Base-by-base conservation (phyloP, 35 echinoderm and acorn worm species). In the Ptychodera flava region DNA sequence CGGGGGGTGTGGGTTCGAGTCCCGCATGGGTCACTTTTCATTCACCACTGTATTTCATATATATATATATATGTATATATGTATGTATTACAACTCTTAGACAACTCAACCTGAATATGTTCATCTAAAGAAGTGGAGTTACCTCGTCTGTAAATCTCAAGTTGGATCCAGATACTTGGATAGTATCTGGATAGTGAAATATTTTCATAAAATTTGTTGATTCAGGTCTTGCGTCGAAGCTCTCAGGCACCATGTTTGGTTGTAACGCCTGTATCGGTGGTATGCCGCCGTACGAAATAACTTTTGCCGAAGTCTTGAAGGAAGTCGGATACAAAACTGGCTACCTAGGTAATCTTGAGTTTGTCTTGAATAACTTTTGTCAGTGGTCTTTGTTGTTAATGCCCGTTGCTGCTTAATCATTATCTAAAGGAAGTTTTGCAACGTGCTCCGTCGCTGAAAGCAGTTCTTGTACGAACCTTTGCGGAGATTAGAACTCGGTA, bases 221-320 rank as follows among this genome's bases (percentile, higher is more conserved):
- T 64, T 64, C 45, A 64, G 45, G 45, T 6, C 45, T 64, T 12
- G 6, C 45, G 6, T 6, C 6, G 22, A 12, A 6, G 45, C 6
- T 6, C 6, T 12, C 6, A 64, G 45, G 6, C 6, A 64, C 45
- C 6, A 64, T 64, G 45, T 64, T 64, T 64, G 45, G 45, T 36
- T 83, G 34, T 35, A 36, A 36, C 28, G 37, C 16, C 37, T 37
- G 82, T 28, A 31, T 30, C 30, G 34, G 33, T 36, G 82, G 82
- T 34, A 34, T 83, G 28, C 82, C 82, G 82, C 32, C 82, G n/a
- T 36, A 36, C 37, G 82, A 83, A 37, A 83, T 34, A 36, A 83
- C 82, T 22, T 10, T 35, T 36, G 82, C 82, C 1, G 82, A 83
- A 36, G 34, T 83, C 34, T 10, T 36, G 0, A 36, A 36, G 37